These are phyloP conservation scores for Oryzias curvinotus DNA, from an alignment of 2,113 vertebrate species.

Conservation along the genomic window DNA sequence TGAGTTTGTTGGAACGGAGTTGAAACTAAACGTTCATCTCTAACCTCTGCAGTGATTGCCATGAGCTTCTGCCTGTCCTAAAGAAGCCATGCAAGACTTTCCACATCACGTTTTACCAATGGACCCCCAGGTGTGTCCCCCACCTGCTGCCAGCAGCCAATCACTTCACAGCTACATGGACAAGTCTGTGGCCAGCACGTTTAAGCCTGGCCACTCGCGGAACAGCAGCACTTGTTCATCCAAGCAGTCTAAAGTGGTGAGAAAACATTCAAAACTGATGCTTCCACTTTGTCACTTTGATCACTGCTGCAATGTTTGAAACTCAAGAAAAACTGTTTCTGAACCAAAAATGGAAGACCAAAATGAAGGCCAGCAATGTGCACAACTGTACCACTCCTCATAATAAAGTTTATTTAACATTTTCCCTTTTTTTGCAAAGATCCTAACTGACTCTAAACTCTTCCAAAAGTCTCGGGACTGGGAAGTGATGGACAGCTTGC, in stretches of 20 bases:
- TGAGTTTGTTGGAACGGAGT: not conserved
- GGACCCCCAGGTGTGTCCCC: slow-evolving; percentile 68
- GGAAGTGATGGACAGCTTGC: slow-evolving; percentile 87
- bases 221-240: slow-evolving; percentile 82
- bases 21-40: not conserved
- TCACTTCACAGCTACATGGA: slow-evolving; percentile 76
- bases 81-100: slow-evolving; percentile 28
- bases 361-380: too few species aligned
- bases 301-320: not conserved
- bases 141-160: slow-evolving; percentile 50
- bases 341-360: not conserved
- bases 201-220: slow-evolving; percentile 75
- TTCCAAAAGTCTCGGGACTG: slow-evolving; percentile 79
- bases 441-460: too few species aligned
- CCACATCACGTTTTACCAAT: slow-evolving; percentile 30
- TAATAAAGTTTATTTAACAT: too few species aligned
- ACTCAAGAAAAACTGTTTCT: not conserved
- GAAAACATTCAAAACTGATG: not conserved
- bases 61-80: slow-evolving; percentile 28
- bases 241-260: slow-evolving; percentile 72
- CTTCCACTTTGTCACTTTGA: not conserved
- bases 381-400: too few species aligned
- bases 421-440: too few species aligned
- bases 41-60: slow-evolving; percentile 17
- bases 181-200: slow-evolving; percentile 59